Base-by-base conservation (phyloP, 2,888 invertebrate genomes). In the Agriopis aurantiaria region DNA sequence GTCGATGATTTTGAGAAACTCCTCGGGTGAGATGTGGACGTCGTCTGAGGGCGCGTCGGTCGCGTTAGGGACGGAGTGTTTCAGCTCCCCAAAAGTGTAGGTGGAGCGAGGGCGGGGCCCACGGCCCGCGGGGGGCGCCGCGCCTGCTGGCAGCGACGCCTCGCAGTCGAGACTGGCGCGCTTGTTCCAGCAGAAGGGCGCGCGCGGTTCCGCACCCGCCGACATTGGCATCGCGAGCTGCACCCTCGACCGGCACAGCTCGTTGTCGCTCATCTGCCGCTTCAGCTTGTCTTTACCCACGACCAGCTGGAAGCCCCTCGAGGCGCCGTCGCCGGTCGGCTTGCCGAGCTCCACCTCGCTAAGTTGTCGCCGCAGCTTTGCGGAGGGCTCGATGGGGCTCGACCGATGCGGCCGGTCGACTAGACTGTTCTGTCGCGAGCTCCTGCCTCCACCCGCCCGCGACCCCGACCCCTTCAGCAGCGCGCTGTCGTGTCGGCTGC, bases 31-130 rank as follows among this genome's bases (percentile, higher is more conserved):
- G 79, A 89, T 81, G 77, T 85, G 88, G 74, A 84, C 77, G 79
- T 88, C 87, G 63, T 86, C 88, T 62, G 84, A 77, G 71, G 83
- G 71, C 51, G 81, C 71, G 66, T 84, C 84, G 17, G 84, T 75
- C 64, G 92, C 88, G 82, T 88, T 87, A 57, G 94, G 94, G 77
- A 86, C 92, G 75, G 87, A 80, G 90, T 94, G 82, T 74, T 95
- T 95, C 57, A 94, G 90, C 73, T 94, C 94, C 74, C 93, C 93
- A 84, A 94, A 94, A 8, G 93, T 95, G 82, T 90, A 91, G 0
- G 89, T 85, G 14, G 88, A 72, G 14, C 88, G 76, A 57, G 80
- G 74, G 6, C 62, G 83, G 2, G 53, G 7, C 69, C 45, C 70
- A 71, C n/a, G 78, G 65, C 10, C 63, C 52, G 10, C 75, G 41